Conservation (phyloP, 2,888 invertebrate species). For the Syrista parreyssii region DNA sequence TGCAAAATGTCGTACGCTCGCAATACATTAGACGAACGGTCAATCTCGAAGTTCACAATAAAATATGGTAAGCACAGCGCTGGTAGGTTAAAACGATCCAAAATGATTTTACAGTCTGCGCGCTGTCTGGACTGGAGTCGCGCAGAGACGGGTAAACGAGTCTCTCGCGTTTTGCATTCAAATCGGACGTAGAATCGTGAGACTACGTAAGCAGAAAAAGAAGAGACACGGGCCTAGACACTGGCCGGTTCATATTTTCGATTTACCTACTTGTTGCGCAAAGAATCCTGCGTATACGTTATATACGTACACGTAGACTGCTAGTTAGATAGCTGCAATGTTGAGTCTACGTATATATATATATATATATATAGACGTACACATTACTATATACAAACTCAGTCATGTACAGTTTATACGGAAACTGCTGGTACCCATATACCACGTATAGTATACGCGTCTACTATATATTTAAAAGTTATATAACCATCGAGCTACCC, state of each 20-base stretch:
- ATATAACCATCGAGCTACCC: not conserved
- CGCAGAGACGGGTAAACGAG: slow-evolving; percentile 8
- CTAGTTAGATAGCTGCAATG: slow-evolving; percentile 4
- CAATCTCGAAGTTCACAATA: not conserved
- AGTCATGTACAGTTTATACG: not conserved
- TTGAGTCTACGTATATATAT: not conserved
- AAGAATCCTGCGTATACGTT: slow-evolving; percentile 6
- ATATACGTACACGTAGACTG: slow-evolving; percentile 4
- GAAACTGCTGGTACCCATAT: not conserved
- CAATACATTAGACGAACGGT: not conserved
- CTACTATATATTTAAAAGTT: slow-evolving; percentile 7
- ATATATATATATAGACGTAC: not conserved
- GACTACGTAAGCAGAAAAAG: slow-evolving; percentile 13
- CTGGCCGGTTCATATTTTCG: slow-evolving; percentile 51
- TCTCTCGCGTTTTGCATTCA: slow-evolving; percentile 29
- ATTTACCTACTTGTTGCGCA: slow-evolving; percentile 54
- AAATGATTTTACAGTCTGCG: slow-evolving; percentile 23
- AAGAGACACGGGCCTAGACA: not conserved
- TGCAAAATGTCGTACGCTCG: not conserved
- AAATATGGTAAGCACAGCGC: not conserved
- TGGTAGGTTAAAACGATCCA: slow-evolving; percentile 14
- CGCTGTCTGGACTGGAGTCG: slow-evolving; percentile 17
- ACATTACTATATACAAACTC: not conserved
- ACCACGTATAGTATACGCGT: not conserved
- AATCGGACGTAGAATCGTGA: slow-evolving; percentile 36